Evolutionary conservation across 2,797 vertebrate species (phyloP), one percentile per base, ranked within the genome.

Genomic region (Phyllotis vaccarum): DNA sequence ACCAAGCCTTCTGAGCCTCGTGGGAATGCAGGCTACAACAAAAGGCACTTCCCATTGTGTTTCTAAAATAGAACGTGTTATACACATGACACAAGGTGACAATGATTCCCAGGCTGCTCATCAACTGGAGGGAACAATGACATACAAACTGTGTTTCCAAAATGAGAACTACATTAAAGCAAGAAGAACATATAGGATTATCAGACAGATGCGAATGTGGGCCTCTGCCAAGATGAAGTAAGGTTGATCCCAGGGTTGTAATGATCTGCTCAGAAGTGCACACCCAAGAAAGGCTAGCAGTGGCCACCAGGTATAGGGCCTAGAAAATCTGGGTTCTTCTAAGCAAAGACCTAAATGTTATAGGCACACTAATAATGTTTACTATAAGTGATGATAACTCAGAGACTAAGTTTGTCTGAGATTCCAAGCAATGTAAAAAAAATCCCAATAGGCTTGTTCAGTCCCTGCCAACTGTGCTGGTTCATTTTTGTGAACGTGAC

Each of bases 1-100:
- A 72, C 58, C 43, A 91, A 68, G 43, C 70, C 34, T 0, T 31
- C 19, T 4, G 31, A 79, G 90, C 46, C 85, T 91, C 83, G 43
- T 89, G 1, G 87, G 2, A 7, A 78, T 10, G 3, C 2, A 34
- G 40, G 78, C 85, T 90, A 83, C 86, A 91, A 89, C 24, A 62
- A 94, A 49, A 91, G 86, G 75, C 31, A 68, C 43, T 86, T 82
- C 31, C 40, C 40, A 19, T 90, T 97, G 85, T 34, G 52, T 79
- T 95, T 87, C 95, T n/a, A 93, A 96, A 97, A 62, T 34, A 86
- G 96, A 95, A 95, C 97, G 96, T 95, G 95, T 93, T 80, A 95
- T 78, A 75, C 83, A 93, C 34, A 70, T 90, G 58, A 97, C 96
- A 93, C 3, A 14, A 46, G 37, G 95, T 94, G 86, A 97, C 64